phyloP scores from a whole-genome alignment of 2,797 vertebrate genomes.

The Centropyge bicolor region DNA sequence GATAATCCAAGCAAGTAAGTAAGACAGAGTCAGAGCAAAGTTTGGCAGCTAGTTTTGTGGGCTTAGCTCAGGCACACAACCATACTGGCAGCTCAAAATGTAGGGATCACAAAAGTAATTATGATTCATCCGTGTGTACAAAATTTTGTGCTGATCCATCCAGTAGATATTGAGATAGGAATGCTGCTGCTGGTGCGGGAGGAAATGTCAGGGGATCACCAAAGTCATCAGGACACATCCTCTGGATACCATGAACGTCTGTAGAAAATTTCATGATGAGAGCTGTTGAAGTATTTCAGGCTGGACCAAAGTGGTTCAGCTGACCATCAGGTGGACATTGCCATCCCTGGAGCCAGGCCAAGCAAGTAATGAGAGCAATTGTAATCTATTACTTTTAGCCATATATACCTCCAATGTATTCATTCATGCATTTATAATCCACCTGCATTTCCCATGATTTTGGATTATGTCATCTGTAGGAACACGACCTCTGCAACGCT shows the following conservation, averaged over 20 bases:
- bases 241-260: no score
- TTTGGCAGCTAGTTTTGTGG: not conserved
- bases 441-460: slow-evolving; percentile 6
- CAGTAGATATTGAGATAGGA: not conserved
- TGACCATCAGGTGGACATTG: not conserved
- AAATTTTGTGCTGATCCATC: no score
- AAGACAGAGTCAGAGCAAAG: not conserved
- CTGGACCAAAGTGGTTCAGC: not conserved
- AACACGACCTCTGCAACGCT: slow-evolving; percentile 8
- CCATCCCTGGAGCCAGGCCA: not conserved
- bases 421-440: not conserved
- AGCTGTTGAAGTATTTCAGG: not conserved
- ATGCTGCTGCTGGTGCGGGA: not conserved
- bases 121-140: not conserved
- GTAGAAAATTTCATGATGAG: not conserved
- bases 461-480: not conserved
- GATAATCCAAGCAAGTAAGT: not conserved
- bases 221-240: no score
- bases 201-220: not conserved
- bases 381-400: not conserved
- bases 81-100: not conserved
- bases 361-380: not conserved
- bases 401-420: not conserved
- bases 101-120: not conserved
- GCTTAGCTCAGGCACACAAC: no score